phyloP scores from a whole-genome alignment of 2,797 vertebrate genomes.

The Podarcis lilfordi region DNA sequence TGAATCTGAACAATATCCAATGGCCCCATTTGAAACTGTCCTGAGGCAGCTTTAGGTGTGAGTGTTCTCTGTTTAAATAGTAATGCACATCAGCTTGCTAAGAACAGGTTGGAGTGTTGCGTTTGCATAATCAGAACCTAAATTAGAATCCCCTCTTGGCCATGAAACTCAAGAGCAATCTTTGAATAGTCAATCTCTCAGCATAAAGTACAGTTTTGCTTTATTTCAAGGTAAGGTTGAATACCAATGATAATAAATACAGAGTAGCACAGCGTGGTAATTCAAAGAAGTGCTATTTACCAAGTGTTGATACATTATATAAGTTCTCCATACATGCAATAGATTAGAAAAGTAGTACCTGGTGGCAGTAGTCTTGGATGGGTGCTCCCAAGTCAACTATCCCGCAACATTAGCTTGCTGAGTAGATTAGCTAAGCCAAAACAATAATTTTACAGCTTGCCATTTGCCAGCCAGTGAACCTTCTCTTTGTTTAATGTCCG shows the following conservation, averaged over 20 bases:
- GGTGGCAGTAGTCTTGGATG: neutral
- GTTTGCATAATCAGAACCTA: neutral
- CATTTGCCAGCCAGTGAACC: neutral
- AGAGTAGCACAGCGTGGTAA: neutral
- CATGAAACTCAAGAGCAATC: neutral
- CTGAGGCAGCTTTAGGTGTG: neutral
- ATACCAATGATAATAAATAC: neutral
- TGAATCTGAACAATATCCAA: neutral
- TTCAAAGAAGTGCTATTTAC: neutral
- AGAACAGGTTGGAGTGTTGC: neutral
- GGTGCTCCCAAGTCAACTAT: neutral
- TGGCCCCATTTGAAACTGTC: neutral
- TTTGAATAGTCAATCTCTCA: neutral
- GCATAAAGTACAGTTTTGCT: neutral
- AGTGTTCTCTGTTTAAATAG: neutral
- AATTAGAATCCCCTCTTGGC: neutral
- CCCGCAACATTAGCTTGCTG: neutral
- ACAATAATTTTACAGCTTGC: neutral
- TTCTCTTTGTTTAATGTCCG: neutral
- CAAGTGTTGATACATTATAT: neutral
- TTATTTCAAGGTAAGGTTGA: neutral
- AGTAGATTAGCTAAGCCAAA: neutral
- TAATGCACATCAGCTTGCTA: neutral
- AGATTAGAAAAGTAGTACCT: neutral
- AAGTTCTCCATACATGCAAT: neutral